Percentiles rank a stretch among this genome's conserved stretches.
Conservation (phyloP, 2,797 vertebrate species). For the Salmo trutta region DNA sequence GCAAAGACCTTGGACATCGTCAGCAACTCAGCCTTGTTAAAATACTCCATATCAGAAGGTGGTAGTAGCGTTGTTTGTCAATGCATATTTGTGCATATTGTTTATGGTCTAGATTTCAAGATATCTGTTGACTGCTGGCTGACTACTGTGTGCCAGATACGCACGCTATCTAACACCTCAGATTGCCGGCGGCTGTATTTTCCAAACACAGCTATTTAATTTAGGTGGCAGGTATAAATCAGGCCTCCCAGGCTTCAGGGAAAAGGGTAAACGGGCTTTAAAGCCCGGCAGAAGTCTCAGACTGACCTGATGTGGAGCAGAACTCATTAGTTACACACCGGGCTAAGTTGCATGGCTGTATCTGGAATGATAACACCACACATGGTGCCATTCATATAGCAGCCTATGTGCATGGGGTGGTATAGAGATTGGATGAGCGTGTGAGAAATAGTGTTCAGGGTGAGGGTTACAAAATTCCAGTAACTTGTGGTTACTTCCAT, state of each 20-base stretch:
- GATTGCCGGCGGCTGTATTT: conserved; percentile 22
- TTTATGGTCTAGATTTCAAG: no score
- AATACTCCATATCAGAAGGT: no score
- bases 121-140: no score
- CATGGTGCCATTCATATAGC: conserved; percentile 21
- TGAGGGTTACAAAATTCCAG: background rate
- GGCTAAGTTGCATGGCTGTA: conserved; percentile 38
- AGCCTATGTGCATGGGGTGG: background rate
- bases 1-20: no score
- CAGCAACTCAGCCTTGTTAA: no score
- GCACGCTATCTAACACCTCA: background rate
- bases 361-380: conserved; percentile 56
- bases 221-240: conserved; percentile 45
- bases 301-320: conserved; percentile 65
- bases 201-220: conserved; percentile 49
- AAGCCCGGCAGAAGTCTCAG: conserved; percentile 63
- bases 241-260: conserved; percentile 57
- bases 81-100: no score
- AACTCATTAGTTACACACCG: conserved; percentile 64
- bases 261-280: conserved; percentile 70
- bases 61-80: no score
- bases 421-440: no score
- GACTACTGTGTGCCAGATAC: background rate
- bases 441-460: no score
- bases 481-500: no score